Percentiles rank a stretch among this genome's conserved stretches.
Conservation (phyloP, 2,888 invertebrate species). For the Petrolisthes manimaculis region DNA sequence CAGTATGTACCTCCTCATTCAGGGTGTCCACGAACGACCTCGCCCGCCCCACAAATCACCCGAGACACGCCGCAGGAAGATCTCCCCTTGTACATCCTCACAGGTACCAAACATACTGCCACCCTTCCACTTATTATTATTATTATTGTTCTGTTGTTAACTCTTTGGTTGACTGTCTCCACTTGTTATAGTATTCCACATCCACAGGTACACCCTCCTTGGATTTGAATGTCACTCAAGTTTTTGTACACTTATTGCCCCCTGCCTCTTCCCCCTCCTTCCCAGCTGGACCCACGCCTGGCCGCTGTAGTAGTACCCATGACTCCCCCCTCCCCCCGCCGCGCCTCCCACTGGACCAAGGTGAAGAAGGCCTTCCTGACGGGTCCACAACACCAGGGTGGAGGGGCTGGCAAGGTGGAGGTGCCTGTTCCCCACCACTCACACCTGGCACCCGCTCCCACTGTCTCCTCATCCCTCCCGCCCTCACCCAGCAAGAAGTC, state of each 20-base stretch:
- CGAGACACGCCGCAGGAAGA: conserved; percentile 26
- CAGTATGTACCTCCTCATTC: not conserved
- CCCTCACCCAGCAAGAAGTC: conserved; percentile 56
- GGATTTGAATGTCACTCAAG: too few relatives aligned
- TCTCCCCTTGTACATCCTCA: conserved; percentile 25
- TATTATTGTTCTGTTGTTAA: too few relatives aligned
- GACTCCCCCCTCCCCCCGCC: conserved; percentile 58
- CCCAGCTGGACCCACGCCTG: conserved; percentile 34
- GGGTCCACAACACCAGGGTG: conserved; percentile 33
- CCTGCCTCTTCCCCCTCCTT: not conserved
- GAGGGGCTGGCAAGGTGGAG: conserved; percentile 6
- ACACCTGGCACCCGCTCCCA: not conserved
- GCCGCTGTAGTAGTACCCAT: conserved; percentile 22
- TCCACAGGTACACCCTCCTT: too few relatives aligned
- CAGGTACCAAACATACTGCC: conserved; percentile 29
- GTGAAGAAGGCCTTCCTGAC: conserved; percentile 79
- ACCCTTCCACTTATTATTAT: not conserved
- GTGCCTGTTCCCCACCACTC: not conserved
- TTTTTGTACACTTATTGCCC: not conserved
- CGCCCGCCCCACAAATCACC: conserved; percentile 39
- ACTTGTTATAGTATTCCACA: too few relatives aligned
- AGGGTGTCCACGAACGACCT: conserved; percentile 29
- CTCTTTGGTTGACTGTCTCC: too few relatives aligned
- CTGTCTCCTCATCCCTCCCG: conserved; percentile 35
- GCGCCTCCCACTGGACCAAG: conserved; percentile 79